Conservation (phyloP, 2,797 vertebrate species). For the Phaenicophaeus curvirostris region DNA sequence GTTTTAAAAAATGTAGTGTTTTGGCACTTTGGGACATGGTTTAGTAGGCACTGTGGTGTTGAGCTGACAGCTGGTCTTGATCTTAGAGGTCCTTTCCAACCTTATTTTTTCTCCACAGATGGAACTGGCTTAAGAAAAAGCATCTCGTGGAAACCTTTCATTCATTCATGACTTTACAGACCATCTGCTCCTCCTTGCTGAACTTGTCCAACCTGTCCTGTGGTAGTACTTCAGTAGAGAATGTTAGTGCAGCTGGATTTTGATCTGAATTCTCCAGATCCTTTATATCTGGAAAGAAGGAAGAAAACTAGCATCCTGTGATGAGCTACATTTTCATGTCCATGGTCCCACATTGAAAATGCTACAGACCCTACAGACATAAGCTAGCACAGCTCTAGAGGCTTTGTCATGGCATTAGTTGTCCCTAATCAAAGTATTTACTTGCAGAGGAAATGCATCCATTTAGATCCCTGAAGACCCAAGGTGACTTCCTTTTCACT, state of each 20-base stretch:
- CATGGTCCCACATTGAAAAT: neutral
- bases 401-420: neutral
- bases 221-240: neutral
- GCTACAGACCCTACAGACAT: neutral
- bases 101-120: neutral
- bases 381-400: neutral
- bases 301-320: accelerated
- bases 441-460: neutral
- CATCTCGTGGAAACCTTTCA: neutral
- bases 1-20: no score
- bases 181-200: neutral
- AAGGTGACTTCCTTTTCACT: neutral
- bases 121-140: neutral
- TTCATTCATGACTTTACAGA: neutral
- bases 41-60: no score
- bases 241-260: neutral
- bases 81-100: no score
- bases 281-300: neutral
- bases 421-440: neutral
- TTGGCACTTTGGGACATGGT: no score
- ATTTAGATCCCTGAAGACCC: neutral
- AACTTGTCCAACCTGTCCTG: neutral
- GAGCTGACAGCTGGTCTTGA: no score
- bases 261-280: neutral
- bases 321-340: neutral